phyloP scores from a whole-genome alignment of 2,888 invertebrate genomes.

The Bembecia ichneumoniformis region DNA sequence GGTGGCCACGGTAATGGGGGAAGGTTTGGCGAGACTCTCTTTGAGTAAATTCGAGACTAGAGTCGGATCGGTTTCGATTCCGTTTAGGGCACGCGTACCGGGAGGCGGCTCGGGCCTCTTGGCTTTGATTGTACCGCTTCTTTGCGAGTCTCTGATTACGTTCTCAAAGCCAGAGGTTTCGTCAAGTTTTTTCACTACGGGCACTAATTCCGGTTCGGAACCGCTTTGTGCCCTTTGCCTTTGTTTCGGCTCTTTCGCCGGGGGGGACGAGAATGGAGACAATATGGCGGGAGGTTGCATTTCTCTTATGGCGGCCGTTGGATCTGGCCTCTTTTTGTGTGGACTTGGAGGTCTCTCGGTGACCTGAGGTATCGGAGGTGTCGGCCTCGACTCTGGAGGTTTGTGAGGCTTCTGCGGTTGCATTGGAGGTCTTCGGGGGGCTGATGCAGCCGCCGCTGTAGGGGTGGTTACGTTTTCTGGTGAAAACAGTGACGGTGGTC shows the following conservation, averaged over 20 bases:
- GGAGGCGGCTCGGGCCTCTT: conserved; percentile 36
- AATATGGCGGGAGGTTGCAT: conserved; percentile 56
- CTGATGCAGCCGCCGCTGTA: conserved; percentile 47
- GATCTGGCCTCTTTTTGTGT: conserved; percentile 43
- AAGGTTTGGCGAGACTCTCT: conserved; percentile 72
- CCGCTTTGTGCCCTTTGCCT: conserved; percentile 51
- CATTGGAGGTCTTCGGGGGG: conserved; percentile 33
- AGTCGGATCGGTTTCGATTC: conserved; percentile 80
- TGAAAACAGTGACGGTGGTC: conserved; percentile 76
- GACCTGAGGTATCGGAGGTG: conserved; percentile 14
- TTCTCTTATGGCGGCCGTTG: conserved; percentile 43
- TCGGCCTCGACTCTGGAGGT: conserved; percentile 49
- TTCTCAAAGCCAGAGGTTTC: conserved; percentile 76
- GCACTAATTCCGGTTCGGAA: conserved; percentile 74
- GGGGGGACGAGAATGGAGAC: conserved; percentile 67
- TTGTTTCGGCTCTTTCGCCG: conserved; percentile 37
- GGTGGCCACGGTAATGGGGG: conserved; percentile 52
- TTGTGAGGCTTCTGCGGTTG: conserved; percentile 34
- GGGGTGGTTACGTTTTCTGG: conserved; percentile 74
- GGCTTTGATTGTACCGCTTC: conserved; percentile 39
- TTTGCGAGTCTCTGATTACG: conserved; percentile 69
- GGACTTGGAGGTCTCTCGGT: conserved; percentile 37
- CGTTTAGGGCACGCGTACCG: conserved; percentile 61
- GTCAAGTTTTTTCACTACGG: conserved; percentile 75
- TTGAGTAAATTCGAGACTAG: conserved; percentile 79